Percentiles rank a stretch among this genome's conserved stretches.
Conservation (phyloP, 2,113 vertebrate species). For the Oncorhynchus mykiss region DNA sequence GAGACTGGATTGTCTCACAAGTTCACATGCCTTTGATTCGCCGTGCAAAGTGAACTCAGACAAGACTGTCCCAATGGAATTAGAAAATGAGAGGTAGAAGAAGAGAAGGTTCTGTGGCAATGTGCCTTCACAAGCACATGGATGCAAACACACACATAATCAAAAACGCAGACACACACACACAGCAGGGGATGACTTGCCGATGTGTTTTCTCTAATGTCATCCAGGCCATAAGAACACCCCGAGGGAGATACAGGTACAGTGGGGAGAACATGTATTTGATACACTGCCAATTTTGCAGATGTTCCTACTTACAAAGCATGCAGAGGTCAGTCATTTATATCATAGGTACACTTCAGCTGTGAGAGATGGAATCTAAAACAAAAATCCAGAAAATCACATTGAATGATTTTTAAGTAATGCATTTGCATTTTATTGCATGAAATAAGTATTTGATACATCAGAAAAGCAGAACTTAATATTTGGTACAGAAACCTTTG, state of each 20-base stretch:
- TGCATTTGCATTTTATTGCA: too few relatives aligned
- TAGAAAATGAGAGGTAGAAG: background rate
- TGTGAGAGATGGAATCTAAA: too few relatives aligned
- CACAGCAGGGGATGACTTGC: background rate
- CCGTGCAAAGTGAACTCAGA: background rate
- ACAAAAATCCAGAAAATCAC: too few relatives aligned
- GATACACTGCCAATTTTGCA: too few relatives aligned
- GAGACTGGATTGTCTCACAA: background rate
- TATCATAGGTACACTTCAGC: too few relatives aligned
- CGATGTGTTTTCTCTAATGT: background rate
- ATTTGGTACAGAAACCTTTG: too few relatives aligned
- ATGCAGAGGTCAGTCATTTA: too few relatives aligned
- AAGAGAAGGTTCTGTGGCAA: background rate
- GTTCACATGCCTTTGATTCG: background rate
- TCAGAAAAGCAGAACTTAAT: too few relatives aligned
- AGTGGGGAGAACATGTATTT: too few relatives aligned
- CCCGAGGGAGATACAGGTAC: background rate
- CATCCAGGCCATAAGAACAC: background rate
- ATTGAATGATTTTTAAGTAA: too few relatives aligned
- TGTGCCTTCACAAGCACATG: background rate
- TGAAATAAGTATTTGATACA: too few relatives aligned
- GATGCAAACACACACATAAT: slow-evolving; percentile 4
- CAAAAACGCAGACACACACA: background rate
- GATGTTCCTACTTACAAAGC: too few relatives aligned
- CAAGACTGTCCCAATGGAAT: background rate